Base-by-base conservation (phyloP, 2,113 vertebrate species). In the Bolborhynchus lineola region DNA sequence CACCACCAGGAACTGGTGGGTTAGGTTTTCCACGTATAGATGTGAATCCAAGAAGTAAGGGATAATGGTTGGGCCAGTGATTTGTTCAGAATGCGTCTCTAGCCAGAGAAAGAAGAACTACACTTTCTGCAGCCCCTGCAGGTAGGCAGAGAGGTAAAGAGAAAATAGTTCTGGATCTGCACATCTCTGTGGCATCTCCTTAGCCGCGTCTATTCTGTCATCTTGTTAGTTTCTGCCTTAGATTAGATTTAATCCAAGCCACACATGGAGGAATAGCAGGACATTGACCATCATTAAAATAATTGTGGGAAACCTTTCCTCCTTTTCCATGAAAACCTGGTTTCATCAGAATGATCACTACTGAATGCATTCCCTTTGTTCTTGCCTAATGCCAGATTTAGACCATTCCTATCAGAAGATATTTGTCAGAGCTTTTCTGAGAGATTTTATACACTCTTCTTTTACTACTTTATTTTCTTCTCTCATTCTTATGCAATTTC, bases 1-100 rank as follows among this genome's bases (percentile, higher is more conserved):
- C 20, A 42, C 5, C 12, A 23, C 6, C 35, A 74, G 44, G 17
- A 44, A 31, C 23, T 49, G 57, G 23, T 82, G 67, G 3, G 16
- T n/a, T 2, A 1, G 24, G 21, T 88, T 92, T 85, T 49, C 28
- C 53, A 46, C 1, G 2, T 37, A 26, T 0, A 46, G 44, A 6
- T 10, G 23, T 13, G 71, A 86, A 82, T 47, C 5, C n/a, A 10
- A 35, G 49, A 23, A 46, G 18, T 4, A 16, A 88, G 25, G 47
- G 24, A 21, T 8, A 62, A 80, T 0, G 17, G 26, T 31, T 3
- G 2, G n/a, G 16, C 7, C 46, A 81, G 26, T 3, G 20, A 29
- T 47, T 26, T 4, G 2, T 47, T 46, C 71, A 85, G 33, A 67
- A n/a, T 1, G 3, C 23, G 37, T 37, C n/a, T 63, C 29, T 71